Evolutionary conservation across 2,888 invertebrate species (phyloP).

Genomic region (Abscondita cerata): DNA sequence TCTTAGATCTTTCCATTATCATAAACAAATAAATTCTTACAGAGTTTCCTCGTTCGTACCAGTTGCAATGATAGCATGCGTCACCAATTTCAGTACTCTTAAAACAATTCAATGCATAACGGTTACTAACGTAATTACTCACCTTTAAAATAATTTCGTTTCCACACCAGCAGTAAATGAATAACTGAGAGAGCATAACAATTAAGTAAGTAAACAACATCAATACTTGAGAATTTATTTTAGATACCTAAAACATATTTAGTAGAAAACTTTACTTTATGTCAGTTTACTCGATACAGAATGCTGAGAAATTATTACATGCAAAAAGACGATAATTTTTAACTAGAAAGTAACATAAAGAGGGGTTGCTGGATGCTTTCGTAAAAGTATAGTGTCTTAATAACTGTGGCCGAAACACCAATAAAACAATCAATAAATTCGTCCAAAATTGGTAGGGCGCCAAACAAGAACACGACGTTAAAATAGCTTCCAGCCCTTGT

Average conservation of each 20-base stretch:
- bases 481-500: no score
- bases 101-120: not conserved
- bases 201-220: not conserved
- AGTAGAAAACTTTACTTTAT: no score
- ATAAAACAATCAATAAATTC: no score
- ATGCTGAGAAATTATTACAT: no score
- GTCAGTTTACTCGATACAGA: no score
- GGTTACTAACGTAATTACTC: not conserved
- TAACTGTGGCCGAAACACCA: no score
- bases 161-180: slow-evolving; percentile 26
- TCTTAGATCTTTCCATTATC: slow-evolving; percentile 38
- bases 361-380: no score
- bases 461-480: no score
- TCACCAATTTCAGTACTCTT: slow-evolving; percentile 33
- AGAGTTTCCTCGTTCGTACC: slow-evolving; percentile 27
- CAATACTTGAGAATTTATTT: not conserved
- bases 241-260: slow-evolving; percentile 11
- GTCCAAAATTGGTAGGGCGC: no score
- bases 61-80: slow-evolving; percentile 33
- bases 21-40: slow-evolving; percentile 28
- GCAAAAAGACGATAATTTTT: no score
- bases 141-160: slow-evolving; percentile 34
- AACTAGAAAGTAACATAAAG: no score
- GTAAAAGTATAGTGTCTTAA: no score
- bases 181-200: not conserved